Evolutionary conservation across 2,797 vertebrate genomes (phyloP), one percentile per base, ranked within the genome.

Genomic region (Eremophila alpestris): DNA sequence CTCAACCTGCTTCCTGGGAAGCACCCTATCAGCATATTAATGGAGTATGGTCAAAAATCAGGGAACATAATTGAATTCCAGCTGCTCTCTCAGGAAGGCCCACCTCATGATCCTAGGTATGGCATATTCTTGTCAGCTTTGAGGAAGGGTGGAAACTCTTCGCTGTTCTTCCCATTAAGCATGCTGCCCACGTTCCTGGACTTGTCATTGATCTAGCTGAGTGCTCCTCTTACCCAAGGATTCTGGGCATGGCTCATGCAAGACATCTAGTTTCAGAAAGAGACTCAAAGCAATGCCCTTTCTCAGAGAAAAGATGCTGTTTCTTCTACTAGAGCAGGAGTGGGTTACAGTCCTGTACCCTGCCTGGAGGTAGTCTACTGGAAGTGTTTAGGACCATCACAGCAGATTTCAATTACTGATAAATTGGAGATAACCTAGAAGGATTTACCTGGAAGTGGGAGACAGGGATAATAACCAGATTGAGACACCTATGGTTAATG

Each of bases 91-190:
- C 99, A 99, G 97, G 99, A 99, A 11, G 99, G 99, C 24, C 99
- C 99, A 1, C 98, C 99, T 13, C 99, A 99, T 16, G 99, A 99
- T 96, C 99, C 99, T 32, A 98, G 99, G 99, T 99, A 98, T 64
- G 97, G 90, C 40, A 2, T 13, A 1, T 38, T 21, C 12, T 24
- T 68, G 73, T 40, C 58, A 40, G 27, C 63, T 82, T 21, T 23
- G 55, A 41, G 56, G 76, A 29, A 43, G 40, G 38, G 9, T 6
- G 32, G 52, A 63, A 80, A n/a, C 17, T 41, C 10, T 46, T 69
- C 60, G 20, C 16, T 19, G 1, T 19, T 64, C 49, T 75, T 48
- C 22, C 48, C 29, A 41, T 70, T 74, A 48, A n/a, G 21, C 67
- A 3, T 1, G 9, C 40, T 65, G 1, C 40, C 58, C 10, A 0